Evolutionary conservation across 2,888 invertebrate genomes (phyloP), one percentile per base, ranked within the genome.

Genomic region (Agonum fuliginosum): DNA sequence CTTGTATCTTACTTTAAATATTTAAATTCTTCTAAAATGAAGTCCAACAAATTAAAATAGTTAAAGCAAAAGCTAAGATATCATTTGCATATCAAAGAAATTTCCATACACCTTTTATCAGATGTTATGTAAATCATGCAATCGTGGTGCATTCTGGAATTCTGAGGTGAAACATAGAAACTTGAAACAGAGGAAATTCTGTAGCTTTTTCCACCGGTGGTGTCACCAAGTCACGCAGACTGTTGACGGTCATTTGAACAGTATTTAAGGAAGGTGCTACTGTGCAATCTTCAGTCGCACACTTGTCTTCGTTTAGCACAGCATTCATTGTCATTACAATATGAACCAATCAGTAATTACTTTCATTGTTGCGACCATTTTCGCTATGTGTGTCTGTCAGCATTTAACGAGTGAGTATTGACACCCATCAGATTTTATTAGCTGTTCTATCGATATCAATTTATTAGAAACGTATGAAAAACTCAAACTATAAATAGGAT

Each of bases 191-290:
- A 3, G n/a, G 8, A 37, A n/a, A 1, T n/a, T 6, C 2, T 37
- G n/a, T 12, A 2, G 2, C 10, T n/a, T 37, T 37, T 37, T 37
- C 37, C 10, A n/a, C 37, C 37, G 37, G 37, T 37, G 37, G 37
- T 37, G 37, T 37, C 37, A 37, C n/a, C n/a, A 8, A 17, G 46
- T 46, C 46, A 46, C 46, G 46, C 8, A 46, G n/a, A n/a, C n/a
- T 12, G 46, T 46, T 17, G 19, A 2, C 46, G 5, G 46, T 46
- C 30, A 6, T 30, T 30, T 30, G 8, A 12, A 17, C 17, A 27
- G 30, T 62, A 62, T 30, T 62, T 62, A 62, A 62, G 30, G 30
- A 62, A 62, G 58, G 12, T 62, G 17, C 17, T 12, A 14, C 27
- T 17, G 17, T 27, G 17, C 58, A 62, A 62, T 62, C 24, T 17